Base-by-base conservation (phyloP, 2,888 invertebrate species). In the Stratiomys singularior region DNA sequence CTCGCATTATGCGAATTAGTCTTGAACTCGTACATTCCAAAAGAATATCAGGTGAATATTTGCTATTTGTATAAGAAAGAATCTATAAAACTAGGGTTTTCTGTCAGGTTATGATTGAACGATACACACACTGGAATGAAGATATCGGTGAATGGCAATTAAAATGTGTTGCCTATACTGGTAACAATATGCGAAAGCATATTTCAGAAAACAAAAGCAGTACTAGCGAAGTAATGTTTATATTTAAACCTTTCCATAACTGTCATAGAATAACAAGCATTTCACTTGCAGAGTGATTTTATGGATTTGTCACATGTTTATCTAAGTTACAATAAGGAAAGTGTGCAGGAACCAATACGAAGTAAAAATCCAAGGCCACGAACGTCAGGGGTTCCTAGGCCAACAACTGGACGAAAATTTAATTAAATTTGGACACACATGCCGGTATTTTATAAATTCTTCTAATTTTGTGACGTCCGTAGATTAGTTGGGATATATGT, bases 131-230 rank as follows among this genome's bases (percentile, higher is more conserved):
- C 84, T 99, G 98, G 97, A 99, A 98, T 88, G 98, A 98, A 87
- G 98, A 99, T 84, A 95, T 98, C 44, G 98, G 98, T 44, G 99
- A 99, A 87, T 99, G 98, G 96, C 98, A 99, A 86, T 90, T 99
- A 64, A 94, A 94, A 86, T 98, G 98, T 86, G 97, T 99, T 7
- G 99, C 99, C 0, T 99, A 99, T 87, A 97, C 98, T 7, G 99
- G 99, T 0, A 99, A 99, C 88, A 99, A 99, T 85, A 98, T 99
- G 97, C 90, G 94, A 78, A 94, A 95, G 85, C 90, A 90, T 82
- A 87, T 88, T 56, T 82, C 85, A 23, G 86, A 88, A 47, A 83
- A 87, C 76, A 86, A 86, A 79, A 82, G 84, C 15, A 84, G 83
- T 69, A 83, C 84, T 27, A 88, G 87, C 81, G 88, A 88, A 78